Conservation (phyloP, 2,888 invertebrate species). For the Gastrophysa polygoni region DNA sequence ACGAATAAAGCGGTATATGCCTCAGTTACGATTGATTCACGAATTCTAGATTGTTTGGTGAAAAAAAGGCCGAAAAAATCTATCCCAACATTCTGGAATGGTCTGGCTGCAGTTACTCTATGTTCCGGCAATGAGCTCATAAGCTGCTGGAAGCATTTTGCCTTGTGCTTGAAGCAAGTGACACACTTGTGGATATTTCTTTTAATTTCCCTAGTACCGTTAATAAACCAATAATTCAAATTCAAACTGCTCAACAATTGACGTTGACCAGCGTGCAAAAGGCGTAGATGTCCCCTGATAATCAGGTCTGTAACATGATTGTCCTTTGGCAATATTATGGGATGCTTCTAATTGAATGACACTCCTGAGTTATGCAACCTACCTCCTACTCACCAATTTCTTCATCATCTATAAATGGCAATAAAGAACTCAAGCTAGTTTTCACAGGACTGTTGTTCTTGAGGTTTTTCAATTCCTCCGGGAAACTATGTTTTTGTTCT, state of each 20-base stretch:
- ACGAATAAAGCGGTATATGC: not conserved
- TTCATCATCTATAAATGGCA: not conserved
- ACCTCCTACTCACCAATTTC: not conserved
- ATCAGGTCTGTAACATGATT: slow-evolving; percentile 9
- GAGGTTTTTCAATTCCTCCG: not conserved
- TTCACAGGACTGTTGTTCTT: not conserved
- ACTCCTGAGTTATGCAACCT: slow-evolving; percentile 1
- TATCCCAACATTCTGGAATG: slow-evolving; percentile 18
- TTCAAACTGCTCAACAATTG: slow-evolving; percentile 10
- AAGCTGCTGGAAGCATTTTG: not conserved
- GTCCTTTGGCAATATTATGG: not conserved
- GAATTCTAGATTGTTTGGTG: slow-evolving; percentile 24
- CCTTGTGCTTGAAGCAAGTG: slow-evolving; percentile 17
- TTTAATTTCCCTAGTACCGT: slow-evolving; percentile 19
- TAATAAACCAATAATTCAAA: slow-evolving; percentile 10
- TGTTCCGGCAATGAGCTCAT: slow-evolving; percentile 16
- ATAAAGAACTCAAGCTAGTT: not conserved
- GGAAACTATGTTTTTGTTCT: not conserved
- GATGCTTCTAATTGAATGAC: not conserved
- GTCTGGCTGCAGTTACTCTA: not conserved
- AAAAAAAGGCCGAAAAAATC: slow-evolving; percentile 26
- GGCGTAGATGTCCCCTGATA: slow-evolving; percentile 15
- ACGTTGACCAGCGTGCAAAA: slow-evolving; percentile 14
- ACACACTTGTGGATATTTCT: slow-evolving; percentile 23
- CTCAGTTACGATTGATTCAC: slow-evolving; percentile 2